Evolutionary conservation across 64 coral and sea anemone species (phyloP).

Genomic region (Platygyra sinensis): DNA sequence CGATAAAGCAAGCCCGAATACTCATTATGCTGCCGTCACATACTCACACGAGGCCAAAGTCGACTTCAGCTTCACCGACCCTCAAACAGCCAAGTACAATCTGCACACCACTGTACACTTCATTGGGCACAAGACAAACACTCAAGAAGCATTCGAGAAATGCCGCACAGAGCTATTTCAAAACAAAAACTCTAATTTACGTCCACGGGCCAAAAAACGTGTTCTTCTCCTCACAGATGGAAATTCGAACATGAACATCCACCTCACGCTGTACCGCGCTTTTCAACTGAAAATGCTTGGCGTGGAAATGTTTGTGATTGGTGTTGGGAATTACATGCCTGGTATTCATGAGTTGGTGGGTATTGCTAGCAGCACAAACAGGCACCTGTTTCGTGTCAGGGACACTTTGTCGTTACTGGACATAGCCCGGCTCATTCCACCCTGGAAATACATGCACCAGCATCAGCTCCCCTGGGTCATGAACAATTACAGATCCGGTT

Average conservation of each 20-base stretch:
- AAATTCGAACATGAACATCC: conserved; percentile 54
- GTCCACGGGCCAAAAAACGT: conserved; percentile 21
- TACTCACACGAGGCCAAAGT: conserved; percentile 47
- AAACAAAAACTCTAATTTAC: conserved; percentile 32
- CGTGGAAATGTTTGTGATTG: conserved; percentile 80
- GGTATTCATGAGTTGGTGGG: conserved; percentile 71
- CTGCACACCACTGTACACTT: conserved; percentile 2
- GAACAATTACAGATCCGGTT: neutral
- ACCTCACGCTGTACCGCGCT: conserved; percentile 68
- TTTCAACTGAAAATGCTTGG: conserved; percentile 75
- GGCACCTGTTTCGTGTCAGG: conserved; percentile 69
- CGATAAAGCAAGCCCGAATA: conserved; percentile 13
- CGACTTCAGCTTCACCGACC: conserved; percentile 43
- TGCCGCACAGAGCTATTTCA: conserved; percentile 35
- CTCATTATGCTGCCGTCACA: conserved; percentile 14
- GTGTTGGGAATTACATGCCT: conserved; percentile 69
- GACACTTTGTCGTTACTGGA: conserved; percentile 61
- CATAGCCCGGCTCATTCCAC: conserved; percentile 64
- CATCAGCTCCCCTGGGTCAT: neutral
- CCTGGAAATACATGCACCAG: conserved; percentile 38
- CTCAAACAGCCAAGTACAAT: neutral
- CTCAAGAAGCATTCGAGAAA: conserved; percentile 37
- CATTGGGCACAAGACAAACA: conserved; percentile 55
- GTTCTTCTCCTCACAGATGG: conserved; percentile 81
- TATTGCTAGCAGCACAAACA: conserved; percentile 54